A percentile compares a stretch with the other conserved stretches of the same genome.
phyloP scores from a whole-genome alignment of 2,113 vertebrate species.

The Patagioenas fasciata region DNA sequence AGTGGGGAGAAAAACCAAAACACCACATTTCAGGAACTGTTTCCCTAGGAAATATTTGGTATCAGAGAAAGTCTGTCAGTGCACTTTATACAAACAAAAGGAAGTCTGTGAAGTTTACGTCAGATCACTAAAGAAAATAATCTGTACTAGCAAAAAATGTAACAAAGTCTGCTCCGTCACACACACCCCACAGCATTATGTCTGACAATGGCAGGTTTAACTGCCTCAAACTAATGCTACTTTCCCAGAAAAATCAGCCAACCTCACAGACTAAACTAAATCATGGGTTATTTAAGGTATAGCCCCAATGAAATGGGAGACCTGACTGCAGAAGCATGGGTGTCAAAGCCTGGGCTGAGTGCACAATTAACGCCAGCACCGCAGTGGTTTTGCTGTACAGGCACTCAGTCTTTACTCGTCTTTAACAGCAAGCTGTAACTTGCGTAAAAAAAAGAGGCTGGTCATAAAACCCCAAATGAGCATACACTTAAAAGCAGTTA shows the following conservation, averaged over 20 bases:
- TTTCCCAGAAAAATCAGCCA: not conserved
- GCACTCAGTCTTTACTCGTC: not conserved
- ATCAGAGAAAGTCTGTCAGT: not conserved
- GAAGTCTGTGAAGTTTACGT: slow-evolving; percentile 9
- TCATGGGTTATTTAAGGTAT: not conserved
- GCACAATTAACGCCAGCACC: not conserved
- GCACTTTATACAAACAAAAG: slow-evolving; percentile 31
- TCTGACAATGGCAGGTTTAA: not conserved
- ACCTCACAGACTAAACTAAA: not conserved
- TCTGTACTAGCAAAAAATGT: not conserved
- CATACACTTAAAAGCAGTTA: not conserved
- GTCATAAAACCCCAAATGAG: not conserved
- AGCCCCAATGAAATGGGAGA: not conserved
- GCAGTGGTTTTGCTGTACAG: not conserved
- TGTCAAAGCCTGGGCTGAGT: rapidly evolving
- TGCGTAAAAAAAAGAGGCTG: not conserved
- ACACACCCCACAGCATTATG: not conserved
- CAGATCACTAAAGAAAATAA: slow-evolving; percentile 39
- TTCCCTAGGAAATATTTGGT: slow-evolving; percentile 14
- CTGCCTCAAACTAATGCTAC: not conserved
- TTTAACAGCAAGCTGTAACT: not conserved
- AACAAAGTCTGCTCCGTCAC: not conserved
- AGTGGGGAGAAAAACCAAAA: too few species aligned
- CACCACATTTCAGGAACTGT: not conserved
- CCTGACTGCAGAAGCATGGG: not conserved